Percentiles rank a stretch among this genome's conserved stretches.
Conservation (phyloP, 2,797 vertebrate genomes). For the Pantherophis alleghaniensis region DNA sequence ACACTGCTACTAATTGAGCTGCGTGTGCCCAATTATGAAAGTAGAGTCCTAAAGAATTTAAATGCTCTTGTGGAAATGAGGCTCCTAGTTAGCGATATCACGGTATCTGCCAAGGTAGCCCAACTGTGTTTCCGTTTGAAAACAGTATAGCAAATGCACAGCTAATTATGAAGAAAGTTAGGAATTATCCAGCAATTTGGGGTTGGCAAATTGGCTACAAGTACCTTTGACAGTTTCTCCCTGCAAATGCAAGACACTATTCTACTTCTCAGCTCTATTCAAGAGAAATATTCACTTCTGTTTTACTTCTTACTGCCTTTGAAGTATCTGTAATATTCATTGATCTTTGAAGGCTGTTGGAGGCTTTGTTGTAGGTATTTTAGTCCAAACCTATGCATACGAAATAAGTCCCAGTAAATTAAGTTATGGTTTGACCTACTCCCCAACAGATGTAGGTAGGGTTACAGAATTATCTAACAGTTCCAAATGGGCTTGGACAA, state of each 20-base stretch:
- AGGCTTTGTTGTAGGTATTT: background rate
- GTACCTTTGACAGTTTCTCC: background rate
- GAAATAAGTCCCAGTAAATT: background rate
- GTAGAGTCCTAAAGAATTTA: conserved; percentile 46
- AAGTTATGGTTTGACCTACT: background rate
- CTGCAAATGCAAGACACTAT: background rate
- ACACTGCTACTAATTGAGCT: conserved; percentile 55
- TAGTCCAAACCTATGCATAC: background rate
- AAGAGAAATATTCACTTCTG: background rate
- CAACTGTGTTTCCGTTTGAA: conserved; percentile 22
- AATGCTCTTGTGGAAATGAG: conserved; percentile 40
- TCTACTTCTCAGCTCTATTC: background rate
- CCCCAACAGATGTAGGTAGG: background rate
- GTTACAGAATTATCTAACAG: background rate
- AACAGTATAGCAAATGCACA: conserved; percentile 2
- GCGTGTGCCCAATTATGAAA: conserved; percentile 54
- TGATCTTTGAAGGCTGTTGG: background rate
- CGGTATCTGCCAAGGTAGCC: conserved; percentile 17
- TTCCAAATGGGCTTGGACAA: background rate
- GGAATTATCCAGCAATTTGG: background rate
- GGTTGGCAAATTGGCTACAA: background rate
- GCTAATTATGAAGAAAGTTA: conserved; percentile 9
- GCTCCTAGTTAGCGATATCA: conserved; percentile 45
- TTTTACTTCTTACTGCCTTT: background rate
- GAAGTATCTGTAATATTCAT: background rate